phyloP scores from a whole-genome alignment of 2,888 invertebrate genomes.

The Gibbula magus region DNA sequence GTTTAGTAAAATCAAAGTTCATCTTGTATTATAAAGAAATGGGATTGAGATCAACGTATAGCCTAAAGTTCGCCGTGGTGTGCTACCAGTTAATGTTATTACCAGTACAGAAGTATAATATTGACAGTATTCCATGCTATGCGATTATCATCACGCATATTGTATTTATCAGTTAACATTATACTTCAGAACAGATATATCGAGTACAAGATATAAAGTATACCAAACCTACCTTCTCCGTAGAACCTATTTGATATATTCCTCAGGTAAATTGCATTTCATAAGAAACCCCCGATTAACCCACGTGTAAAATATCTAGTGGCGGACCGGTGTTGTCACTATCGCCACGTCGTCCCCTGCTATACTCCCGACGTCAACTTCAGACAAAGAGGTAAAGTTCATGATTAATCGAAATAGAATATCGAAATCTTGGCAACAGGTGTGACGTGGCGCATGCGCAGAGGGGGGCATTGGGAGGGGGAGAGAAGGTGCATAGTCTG shows the following conservation, averaged over 20 bases:
- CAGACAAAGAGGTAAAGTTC: not conserved
- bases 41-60: no score
- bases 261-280: not conserved
- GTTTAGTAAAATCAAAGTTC: no score
- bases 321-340: not conserved
- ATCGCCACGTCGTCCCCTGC: not conserved
- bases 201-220: not conserved
- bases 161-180: no score
- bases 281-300: not conserved
- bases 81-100: no score
- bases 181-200: no score
- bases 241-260: not conserved
- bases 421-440: slow-evolving; percentile 9
- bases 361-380: not conserved
- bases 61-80: no score
- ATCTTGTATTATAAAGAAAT: no score
- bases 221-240: not conserved
- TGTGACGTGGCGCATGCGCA: not conserved
- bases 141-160: no score
- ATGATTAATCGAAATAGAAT: slow-evolving; percentile 2
- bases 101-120: no score
- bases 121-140: no score
- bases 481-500: not conserved
- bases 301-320: not conserved
- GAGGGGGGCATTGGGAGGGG: not conserved